Percentiles rank a stretch among this genome's conserved stretches.
Conservation (phyloP, 2,888 invertebrate species). For the Caenorhabditis zanzibari region DNA sequence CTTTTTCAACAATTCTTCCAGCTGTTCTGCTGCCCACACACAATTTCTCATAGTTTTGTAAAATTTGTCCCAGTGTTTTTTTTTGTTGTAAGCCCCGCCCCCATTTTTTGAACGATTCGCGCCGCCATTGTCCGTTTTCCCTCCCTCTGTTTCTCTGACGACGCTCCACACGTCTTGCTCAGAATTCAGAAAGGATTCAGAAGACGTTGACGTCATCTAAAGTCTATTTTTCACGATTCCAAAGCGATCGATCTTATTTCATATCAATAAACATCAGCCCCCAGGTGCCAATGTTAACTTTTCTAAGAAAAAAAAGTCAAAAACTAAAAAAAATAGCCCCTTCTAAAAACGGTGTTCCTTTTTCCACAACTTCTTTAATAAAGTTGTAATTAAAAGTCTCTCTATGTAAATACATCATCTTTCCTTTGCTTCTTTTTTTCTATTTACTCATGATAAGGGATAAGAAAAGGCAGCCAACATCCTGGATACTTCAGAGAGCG, state of each 20-base stretch:
- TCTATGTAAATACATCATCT: slow-evolving; percentile 38
- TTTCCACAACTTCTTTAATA: slow-evolving; percentile 36
- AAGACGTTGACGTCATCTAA: background rate
- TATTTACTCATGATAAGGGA: slow-evolving; percentile 36
- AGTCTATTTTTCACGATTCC: slow-evolving; percentile 7
- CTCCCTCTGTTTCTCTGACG: background rate
- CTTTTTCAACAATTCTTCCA: slow-evolving; percentile 29
- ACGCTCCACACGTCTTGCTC: slow-evolving; percentile 23
- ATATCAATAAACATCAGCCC: slow-evolving; percentile 3
- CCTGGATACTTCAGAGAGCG: slow-evolving; percentile 40
- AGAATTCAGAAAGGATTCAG: background rate
- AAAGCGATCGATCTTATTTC: slow-evolving; percentile 8
- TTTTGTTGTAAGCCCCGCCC: background rate
- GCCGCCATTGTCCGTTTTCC: background rate
- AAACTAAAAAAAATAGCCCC: slow-evolving; percentile 14
- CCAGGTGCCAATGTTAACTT: background rate
- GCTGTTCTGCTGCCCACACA: slow-evolving; percentile 43
- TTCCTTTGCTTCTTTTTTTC: slow-evolving; percentile 5
- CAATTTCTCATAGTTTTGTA: slow-evolving; percentile 63
- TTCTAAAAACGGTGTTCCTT: slow-evolving; percentile 38
- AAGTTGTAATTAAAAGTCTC: slow-evolving; percentile 52
- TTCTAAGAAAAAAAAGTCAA: background rate
- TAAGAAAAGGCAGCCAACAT: background rate
- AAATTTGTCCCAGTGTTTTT: slow-evolving; percentile 7
- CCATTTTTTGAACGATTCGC: slow-evolving; percentile 23